These are phyloP conservation scores for Clarias laeviceps DNA, from an alignment of 2,797 vertebrate species.

Conservation along the genomic window DNA sequence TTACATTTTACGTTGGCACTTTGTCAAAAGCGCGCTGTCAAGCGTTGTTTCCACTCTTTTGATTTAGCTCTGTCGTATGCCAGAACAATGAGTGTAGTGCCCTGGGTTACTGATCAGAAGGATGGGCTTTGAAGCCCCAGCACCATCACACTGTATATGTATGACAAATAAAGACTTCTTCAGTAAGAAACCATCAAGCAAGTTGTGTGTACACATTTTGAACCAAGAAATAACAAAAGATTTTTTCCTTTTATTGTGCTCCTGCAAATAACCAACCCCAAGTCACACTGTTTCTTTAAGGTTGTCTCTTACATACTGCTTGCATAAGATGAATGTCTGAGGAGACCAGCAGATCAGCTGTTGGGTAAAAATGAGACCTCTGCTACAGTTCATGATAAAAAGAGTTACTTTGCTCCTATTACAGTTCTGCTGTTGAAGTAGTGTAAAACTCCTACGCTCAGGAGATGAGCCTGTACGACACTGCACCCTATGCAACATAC, in stretches of 20 bases:
- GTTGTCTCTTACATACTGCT: neutral
- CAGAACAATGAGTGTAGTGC: too few relatives aligned
- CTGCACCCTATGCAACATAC: neutral
- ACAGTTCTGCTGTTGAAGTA: constrained; percentile 14
- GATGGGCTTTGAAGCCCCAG: too few relatives aligned
- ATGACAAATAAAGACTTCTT: too few relatives aligned
- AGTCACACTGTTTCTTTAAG: constrained; percentile 3
- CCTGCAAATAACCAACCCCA: constrained; percentile 34
- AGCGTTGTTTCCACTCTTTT: neutral
- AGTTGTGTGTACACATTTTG: neutral
- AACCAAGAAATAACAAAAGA: neutral
- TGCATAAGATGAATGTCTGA: constrained; percentile 13
- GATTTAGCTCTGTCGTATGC: too few relatives aligned
- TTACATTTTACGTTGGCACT: too few relatives aligned
- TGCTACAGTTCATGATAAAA: neutral
- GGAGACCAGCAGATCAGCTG: constrained; percentile 30
- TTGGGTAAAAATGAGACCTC: constrained; percentile 19
- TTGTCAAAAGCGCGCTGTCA: too few relatives aligned
- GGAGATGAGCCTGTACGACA: constrained; percentile 23
- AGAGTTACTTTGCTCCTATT: constrained; percentile 15
- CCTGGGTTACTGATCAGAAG: too few relatives aligned
- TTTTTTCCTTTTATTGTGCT: neutral
- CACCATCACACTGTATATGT: too few relatives aligned
- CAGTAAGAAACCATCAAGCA: neutral
- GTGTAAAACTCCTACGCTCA: constrained; percentile 30